phyloP scores from a whole-genome alignment of 2,113 vertebrate species.

The Gallinago jamesoni region DNA sequence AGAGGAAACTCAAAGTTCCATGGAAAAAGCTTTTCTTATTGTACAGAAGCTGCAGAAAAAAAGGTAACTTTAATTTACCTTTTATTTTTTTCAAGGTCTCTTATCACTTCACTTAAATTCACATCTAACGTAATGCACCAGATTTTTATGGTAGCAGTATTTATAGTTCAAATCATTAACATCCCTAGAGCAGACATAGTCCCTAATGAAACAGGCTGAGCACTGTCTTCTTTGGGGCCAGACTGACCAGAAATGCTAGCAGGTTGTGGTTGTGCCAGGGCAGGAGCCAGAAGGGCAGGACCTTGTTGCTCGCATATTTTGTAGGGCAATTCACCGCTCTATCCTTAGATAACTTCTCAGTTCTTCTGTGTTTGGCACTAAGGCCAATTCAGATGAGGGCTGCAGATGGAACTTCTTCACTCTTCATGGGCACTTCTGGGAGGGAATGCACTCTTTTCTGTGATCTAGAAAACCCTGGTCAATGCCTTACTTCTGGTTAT shows the following conservation, averaged over 20 bases:
- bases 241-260: not conserved
- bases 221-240: not conserved
- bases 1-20: not conserved
- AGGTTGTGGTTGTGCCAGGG: not conserved
- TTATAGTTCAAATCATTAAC: not conserved
- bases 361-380: not conserved
- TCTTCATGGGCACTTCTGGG: not conserved
- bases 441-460: not conserved
- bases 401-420: not conserved
- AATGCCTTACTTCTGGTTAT: not conserved
- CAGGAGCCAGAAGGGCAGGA: not conserved
- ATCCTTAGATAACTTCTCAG: not conserved
- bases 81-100: not conserved
- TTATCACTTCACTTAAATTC: not conserved
- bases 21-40: not conserved
- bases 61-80: not conserved
- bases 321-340: not conserved
- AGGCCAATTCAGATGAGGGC: not conserved
- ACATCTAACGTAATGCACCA: not conserved
- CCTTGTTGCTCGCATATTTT: not conserved
- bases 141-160: not conserved
- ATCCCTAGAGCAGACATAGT: not conserved
- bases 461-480: not conserved
- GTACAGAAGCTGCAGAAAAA: not conserved
- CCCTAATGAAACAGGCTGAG: not conserved